These are phyloP conservation scores for Phataginus tricuspis DNA, from an alignment of 2,797 vertebrate genomes.

Conservation along the genomic window DNA sequence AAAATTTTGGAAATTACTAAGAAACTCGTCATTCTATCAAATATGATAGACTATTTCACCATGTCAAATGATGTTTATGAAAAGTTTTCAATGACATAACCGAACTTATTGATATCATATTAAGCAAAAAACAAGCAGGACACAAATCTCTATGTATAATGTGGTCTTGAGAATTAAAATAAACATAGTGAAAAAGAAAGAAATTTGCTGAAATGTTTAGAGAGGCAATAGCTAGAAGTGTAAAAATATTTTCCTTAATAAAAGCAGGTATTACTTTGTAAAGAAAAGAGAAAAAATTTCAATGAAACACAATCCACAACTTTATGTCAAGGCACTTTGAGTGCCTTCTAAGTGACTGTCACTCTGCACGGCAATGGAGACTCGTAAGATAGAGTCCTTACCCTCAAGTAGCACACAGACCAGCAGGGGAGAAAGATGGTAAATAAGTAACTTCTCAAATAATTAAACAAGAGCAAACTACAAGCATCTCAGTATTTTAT, in stretches of 20 bases:
- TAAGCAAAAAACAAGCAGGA: background rate
- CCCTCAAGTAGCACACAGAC: background rate
- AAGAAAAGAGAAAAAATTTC: background rate
- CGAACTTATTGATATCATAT: background rate
- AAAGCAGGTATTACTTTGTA: background rate
- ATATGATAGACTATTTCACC: background rate
- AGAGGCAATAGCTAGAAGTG: background rate
- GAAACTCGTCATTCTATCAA: background rate
- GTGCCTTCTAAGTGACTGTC: background rate
- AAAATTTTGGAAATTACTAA: slow-evolving; percentile 38
- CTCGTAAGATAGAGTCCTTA: background rate
- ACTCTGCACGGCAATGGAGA: background rate
- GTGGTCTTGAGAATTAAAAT: background rate
- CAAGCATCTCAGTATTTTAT: background rate
- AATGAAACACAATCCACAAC: background rate
- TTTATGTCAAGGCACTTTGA: background rate
- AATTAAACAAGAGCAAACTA: background rate
- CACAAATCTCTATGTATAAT: background rate
- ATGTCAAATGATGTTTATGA: slow-evolving; percentile 25
- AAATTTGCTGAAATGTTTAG: slow-evolving; percentile 2
- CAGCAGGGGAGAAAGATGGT: background rate
- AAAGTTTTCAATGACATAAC: background rate
- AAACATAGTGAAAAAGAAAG: slow-evolving; percentile 23
- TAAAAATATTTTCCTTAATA: background rate
- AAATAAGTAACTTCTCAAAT: slow-evolving; percentile 5